Evolutionary conservation across 2,888 invertebrate genomes (phyloP), one percentile per base, ranked within the genome.

Genomic region (Meta bourneti): DNA sequence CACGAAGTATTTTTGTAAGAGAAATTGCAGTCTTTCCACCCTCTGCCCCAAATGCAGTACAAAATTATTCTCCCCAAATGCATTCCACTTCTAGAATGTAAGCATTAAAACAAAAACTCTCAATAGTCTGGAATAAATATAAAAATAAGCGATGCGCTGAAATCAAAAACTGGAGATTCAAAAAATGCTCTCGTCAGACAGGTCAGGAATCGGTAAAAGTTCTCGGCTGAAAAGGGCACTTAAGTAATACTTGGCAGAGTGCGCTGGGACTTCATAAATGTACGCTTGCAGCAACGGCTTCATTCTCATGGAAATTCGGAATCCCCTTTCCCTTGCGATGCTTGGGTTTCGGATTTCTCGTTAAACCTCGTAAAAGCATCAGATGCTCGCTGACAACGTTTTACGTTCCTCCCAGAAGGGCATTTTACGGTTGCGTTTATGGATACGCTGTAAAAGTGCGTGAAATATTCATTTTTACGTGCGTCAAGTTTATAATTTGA

Each of bases 351-450:
- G 61, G 7, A 61, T 61, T 61, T 61, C 61, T 61, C 61, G 61
- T 61, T 61, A 61, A 61, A 61, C 61, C 61, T 61, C 61, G 61
- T 61, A 61, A 61, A 61, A 61, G 61, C 61, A 61, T 61, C 61
- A 16, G 61, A 61, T 61, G 61, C 16, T 61, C 61, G 61, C 61
- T 61, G 61, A 61, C 61, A 61, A 16, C 61, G 61, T 61, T 61
- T 61, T 61, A 61, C 61, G 61, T 61, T 61, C 61, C 61, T 61
- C 61, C 61, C 61, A 8, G 61, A 61, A 61, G 61, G 16, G 61
- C 61, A 16, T 61, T 61, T 61, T 61, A 61, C 61, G 61, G 61
- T 61, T 61, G 61, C 61, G 61, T 61, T 61, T 61, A 61, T 61
- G 61, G 61, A 61, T 61, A 61, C 61, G 61, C 61, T 11, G 61